Evolutionary conservation across 2,888 invertebrate genomes (phyloP).

Genomic region (Marronus borbonicus): DNA sequence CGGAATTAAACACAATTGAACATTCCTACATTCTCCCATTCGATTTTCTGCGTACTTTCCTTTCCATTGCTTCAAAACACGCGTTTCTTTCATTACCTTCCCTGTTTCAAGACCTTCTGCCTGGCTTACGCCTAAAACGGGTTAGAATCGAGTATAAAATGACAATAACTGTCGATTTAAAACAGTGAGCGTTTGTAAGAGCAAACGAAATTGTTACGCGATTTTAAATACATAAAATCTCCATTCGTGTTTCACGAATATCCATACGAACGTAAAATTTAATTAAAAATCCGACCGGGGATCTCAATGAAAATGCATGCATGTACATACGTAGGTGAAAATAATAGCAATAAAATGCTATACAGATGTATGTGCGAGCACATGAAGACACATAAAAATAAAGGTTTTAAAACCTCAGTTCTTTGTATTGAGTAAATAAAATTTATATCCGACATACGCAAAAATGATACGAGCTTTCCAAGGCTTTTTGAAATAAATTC

Average conservation of each 20-base stretch:
- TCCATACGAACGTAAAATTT: conserved; percentile 5
- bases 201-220: conserved; percentile 10
- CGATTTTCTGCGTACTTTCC: too few species aligned
- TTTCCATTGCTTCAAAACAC: too few species aligned
- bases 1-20: too few species aligned
- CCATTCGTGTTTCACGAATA: neutral
- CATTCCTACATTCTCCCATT: too few species aligned
- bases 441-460: too few species aligned
- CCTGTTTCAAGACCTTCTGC: neutral
- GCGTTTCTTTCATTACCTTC: neutral
- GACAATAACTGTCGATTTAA: conserved; percentile 2
- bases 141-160: conserved; percentile 12
- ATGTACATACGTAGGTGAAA: too few species aligned
- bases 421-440: neutral
- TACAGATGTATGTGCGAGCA: neutral
- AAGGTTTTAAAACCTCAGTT: neutral
- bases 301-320: neutral
- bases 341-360: too few species aligned
- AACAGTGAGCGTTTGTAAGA: neutral
- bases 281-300: neutral
- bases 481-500: too few species aligned
- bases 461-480: too few species aligned
- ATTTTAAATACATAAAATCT: conserved; percentile 7
- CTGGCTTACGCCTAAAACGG: neutral
- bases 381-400: too few species aligned